Base-by-base conservation (phyloP, 1,140 invertebrate genomes). In the Lucilia cuprina region DNA sequence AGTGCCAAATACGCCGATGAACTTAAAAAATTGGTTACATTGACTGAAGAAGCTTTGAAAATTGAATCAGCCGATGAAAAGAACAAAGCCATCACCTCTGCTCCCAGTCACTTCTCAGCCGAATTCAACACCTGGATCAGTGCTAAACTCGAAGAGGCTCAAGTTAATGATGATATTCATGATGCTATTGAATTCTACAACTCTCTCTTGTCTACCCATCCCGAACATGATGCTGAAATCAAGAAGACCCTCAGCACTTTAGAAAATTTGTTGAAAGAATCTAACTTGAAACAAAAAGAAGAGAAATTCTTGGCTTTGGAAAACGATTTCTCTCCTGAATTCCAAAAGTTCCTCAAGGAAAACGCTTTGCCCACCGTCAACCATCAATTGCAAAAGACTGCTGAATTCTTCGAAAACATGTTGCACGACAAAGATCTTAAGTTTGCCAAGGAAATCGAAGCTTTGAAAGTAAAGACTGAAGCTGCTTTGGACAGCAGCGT, bases 131-230 rank as follows among this genome's bases (percentile, higher is more conserved):
- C 30, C 8, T 87, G 49, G 74, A 83, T 87, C 10, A 74, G 85
- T 25, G 17, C 25, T 3, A 86, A 87, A 14, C 25, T 87, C 83
- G 84, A 86, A 55, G 82, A 86, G 74, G 74, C 83, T 70, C 84
- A 87, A 47, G 30, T 87, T 9, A 78, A 84, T 60, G 85, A 86
- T 19, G 86, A 87, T 82, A 87, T 87, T 41, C 34, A 55, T 21
- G 70, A 60, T 70, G 86, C 86, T 17, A 85, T 86, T 50, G 74
- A 55, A n/a, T 87, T 87, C 84, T 87, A 87, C 34, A 87, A 87
- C 70, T 83, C 78, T 9, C 84, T 87, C 5, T 8, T 70, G 49
- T 55, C 50, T 13, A 50, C 65, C 21, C 74, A 83, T 13, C 55
- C 55, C 10, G 83, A 83, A 17, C 50, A 77, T 34, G 86, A 87